Percentiles rank a stretch among this genome's conserved stretches.
phyloP scores from a whole-genome alignment of 2,797 vertebrate species.

The Pseudomugil tenellus region DNA sequence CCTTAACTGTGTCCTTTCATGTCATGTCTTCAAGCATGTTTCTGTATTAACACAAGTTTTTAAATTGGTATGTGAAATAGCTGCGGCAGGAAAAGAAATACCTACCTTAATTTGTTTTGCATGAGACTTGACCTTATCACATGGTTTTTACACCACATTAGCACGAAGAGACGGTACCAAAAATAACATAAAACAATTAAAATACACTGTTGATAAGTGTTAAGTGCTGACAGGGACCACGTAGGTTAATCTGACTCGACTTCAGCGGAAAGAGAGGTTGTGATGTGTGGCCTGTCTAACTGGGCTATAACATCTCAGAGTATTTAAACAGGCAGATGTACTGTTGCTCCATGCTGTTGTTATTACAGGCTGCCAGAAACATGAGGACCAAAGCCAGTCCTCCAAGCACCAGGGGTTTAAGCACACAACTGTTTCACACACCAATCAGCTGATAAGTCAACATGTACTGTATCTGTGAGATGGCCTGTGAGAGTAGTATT shows the following conservation, averaged over 20 bases:
- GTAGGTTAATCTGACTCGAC: constrained; percentile 38
- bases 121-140: constrained; percentile 45
- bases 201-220: constrained; percentile 16
- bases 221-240: constrained; percentile 44
- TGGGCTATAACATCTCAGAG: constrained; percentile 8
- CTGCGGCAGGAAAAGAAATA: constrained; percentile 53
- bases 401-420: constrained; percentile 57
- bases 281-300: constrained; percentile 5
- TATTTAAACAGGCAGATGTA: constrained; percentile 28
- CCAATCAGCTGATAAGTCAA: constrained; percentile 48
- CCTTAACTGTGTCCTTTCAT: constrained; percentile 36
- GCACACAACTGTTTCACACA: constrained; percentile 71
- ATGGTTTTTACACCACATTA: constrained; percentile 35
- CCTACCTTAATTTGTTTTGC: constrained; percentile 47
- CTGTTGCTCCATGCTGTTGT: constrained; percentile 50
- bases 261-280: not conserved
- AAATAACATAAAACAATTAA: constrained; percentile 21
- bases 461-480: constrained; percentile 60
- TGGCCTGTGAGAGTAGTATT: constrained; percentile 37
- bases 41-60: constrained; percentile 53
- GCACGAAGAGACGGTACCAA: constrained; percentile 30
- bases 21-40: constrained; percentile 67
- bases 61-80: constrained; percentile 65
- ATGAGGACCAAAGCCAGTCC: constrained; percentile 55
- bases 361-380: constrained; percentile 55